Conservation (phyloP, 2,113 vertebrate species). For the Geococcyx californianus region DNA sequence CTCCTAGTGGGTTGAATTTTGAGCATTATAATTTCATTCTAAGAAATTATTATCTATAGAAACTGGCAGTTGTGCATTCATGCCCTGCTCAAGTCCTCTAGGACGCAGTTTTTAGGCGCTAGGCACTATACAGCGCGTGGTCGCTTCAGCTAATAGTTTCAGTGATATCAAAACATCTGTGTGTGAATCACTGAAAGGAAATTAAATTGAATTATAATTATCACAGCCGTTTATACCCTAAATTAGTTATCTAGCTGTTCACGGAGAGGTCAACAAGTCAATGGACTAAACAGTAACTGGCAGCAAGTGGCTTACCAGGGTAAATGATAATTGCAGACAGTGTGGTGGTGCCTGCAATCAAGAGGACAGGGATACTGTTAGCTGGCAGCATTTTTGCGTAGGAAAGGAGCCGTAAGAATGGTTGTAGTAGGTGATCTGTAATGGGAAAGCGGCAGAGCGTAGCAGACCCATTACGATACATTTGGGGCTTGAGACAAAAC, state of each 20-base stretch:
- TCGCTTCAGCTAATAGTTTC: slow-evolving; percentile 19
- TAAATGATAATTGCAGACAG: slow-evolving; percentile 31
- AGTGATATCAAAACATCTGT: slow-evolving; percentile 7
- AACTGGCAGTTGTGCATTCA: background rate
- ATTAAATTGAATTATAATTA: slow-evolving; percentile 56
- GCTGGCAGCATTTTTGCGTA: background rate
- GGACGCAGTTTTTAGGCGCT: background rate
- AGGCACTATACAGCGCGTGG: background rate
- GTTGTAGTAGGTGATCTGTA: background rate
- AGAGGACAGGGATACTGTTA: background rate
- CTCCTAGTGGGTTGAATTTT: background rate
- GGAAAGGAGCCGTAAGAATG: background rate
- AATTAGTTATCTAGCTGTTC: slow-evolving; percentile 45
- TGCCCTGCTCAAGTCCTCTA: background rate
- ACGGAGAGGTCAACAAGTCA: slow-evolving; percentile 11
- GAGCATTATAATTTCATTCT: background rate
- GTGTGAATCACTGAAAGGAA: slow-evolving; percentile 39
- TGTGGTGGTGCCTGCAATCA: background rate
- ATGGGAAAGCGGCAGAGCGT: background rate
- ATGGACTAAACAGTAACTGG: slow-evolving; percentile 11
- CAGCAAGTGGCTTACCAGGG: slow-evolving; percentile 36
- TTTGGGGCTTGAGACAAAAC: background rate
- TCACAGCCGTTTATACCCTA: slow-evolving; percentile 16
- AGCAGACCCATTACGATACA: background rate
- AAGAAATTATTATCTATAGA: background rate